Conservation (phyloP, 2,113 vertebrate species). For the Syngnathus floridae region DNA sequence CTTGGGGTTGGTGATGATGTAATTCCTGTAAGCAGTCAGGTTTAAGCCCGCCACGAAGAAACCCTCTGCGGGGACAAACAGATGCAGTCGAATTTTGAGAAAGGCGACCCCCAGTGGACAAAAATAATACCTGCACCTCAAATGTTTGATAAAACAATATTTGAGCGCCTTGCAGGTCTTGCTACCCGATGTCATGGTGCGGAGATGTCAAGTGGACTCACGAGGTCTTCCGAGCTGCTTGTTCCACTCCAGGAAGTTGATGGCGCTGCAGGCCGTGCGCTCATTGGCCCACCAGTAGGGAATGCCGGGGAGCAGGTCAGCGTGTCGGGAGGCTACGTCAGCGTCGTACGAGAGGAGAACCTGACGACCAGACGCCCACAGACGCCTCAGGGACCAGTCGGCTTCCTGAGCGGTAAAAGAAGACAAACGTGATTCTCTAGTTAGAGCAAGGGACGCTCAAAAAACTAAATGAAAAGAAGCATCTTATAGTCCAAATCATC, state of each 20-base stretch:
- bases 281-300: conserved; percentile 87
- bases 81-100: no score
- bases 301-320: conserved; percentile 76
- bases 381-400: conserved; percentile 64
- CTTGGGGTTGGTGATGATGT: conserved; percentile 65
- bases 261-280: conserved; percentile 59
- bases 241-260: conserved; percentile 73
- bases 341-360: conserved; percentile 81
- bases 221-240: conserved; percentile 79
- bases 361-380: conserved; percentile 79
- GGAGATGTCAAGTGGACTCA: conserved; percentile 34
- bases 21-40: conserved; percentile 75
- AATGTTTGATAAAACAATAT: no score
- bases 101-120: no score
- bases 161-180: no score
- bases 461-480: background rate
- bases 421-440: background rate
- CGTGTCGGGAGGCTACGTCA: conserved; percentile 39
- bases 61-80: conserved; percentile 62
- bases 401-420: conserved; percentile 60
- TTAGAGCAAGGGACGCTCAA: no score
- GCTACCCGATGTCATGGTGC: no score
- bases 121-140: no score
- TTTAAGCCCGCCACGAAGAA: conserved; percentile 87
- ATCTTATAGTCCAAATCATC: background rate